These are phyloP conservation scores for Tamandua tetradactyla DNA, from an alignment of 2,797 vertebrate genomes.

Conservation along the genomic window DNA sequence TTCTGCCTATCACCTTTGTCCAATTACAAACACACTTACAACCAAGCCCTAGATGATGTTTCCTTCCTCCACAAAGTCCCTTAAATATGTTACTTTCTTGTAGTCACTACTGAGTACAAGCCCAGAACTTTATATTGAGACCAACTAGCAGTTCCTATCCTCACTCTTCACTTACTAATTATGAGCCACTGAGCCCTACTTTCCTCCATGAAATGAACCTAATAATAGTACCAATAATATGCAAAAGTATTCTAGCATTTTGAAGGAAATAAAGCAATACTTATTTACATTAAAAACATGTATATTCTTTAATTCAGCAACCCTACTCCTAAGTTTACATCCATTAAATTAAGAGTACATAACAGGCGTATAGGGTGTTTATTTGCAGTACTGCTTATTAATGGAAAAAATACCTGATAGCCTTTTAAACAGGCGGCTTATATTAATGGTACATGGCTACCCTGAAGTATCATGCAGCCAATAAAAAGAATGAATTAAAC, in stretches of 20 bases:
- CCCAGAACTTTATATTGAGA: background rate
- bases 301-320: background rate
- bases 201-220: background rate
- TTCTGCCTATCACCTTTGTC: fast-evolving
- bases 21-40: background rate
- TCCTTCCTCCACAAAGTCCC: background rate
- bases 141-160: background rate
- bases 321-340: background rate
- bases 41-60: too few relatives aligned
- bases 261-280: background rate
- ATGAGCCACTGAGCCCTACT: background rate
- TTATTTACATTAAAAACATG: background rate
- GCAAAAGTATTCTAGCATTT: background rate
- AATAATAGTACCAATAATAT: background rate
- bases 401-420: background rate
- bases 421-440: background rate
- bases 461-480: background rate
- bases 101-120: background rate
- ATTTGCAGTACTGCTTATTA: background rate
- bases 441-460: background rate
- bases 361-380: background rate
- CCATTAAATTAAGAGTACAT: background rate
- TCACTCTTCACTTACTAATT: background rate
- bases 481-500: background rate
- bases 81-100: background rate